Percentiles rank a stretch among this genome's conserved stretches.
phyloP scores from a whole-genome alignment of 23 tunicate genomes.

The Halocynthia roretzi region DNA sequence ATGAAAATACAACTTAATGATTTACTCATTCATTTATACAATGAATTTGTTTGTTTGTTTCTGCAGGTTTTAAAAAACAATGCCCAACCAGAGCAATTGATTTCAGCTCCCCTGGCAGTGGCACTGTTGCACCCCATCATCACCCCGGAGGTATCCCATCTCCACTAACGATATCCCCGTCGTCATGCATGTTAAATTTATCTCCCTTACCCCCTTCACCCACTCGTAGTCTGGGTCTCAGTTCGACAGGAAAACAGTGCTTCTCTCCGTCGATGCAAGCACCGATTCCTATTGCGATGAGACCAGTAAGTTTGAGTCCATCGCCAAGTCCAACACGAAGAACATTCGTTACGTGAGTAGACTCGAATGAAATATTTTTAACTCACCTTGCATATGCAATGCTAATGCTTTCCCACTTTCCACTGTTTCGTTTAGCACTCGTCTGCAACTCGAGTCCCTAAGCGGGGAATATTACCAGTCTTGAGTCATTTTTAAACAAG shows the following conservation, averaged over 20 bases:
- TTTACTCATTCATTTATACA: too few species aligned
- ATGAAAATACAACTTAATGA: too few species aligned
- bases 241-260: constrained; percentile 78
- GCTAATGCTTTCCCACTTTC: too few species aligned
- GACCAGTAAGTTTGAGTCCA: constrained; percentile 73
- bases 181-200: constrained; percentile 26
- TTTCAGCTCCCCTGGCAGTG: constrained; percentile 35
- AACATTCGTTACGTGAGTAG: constrained; percentile 70
- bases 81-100: constrained; percentile 55
- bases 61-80: constrained; percentile 3
- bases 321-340: constrained; percentile 87
- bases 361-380: too few species aligned
- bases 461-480: too few species aligned
- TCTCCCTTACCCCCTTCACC: constrained; percentile 83
- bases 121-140: constrained; percentile 25
- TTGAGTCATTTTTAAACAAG: too few species aligned
- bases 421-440: too few species aligned
- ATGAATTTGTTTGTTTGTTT: too few species aligned
- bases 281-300: constrained; percentile 36
- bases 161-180: constrained; percentile 56
- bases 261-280: constrained; percentile 88
- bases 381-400: too few species aligned
- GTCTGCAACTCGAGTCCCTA: too few species aligned
- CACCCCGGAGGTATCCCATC: constrained; percentile 62
- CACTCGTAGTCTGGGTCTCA: constrained; percentile 35